A percentile compares a stretch with the other conserved stretches of the same genome.
Conservation (phyloP, 2,113 vertebrate genomes). For the Clupea harengus region DNA sequence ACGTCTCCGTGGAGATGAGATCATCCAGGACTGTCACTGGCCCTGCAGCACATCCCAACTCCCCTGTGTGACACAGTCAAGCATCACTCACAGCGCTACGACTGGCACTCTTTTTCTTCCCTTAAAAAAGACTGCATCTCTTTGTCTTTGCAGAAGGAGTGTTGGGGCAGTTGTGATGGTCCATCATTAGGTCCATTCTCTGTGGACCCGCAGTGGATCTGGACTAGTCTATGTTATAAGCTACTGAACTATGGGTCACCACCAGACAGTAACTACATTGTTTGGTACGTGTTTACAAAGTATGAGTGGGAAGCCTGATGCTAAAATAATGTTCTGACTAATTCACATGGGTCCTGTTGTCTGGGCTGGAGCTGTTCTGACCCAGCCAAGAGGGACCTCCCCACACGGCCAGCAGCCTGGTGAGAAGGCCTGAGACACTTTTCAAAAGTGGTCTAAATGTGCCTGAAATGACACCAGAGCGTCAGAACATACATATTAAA, state of each 20-base stretch:
- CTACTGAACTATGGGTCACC: background rate
- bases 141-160: background rate
- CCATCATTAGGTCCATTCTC: background rate
- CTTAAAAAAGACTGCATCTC: background rate
- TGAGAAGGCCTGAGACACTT: background rate
- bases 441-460: background rate
- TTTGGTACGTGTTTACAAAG: background rate
- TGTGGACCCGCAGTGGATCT: background rate
- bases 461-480: background rate
- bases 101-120: background rate
- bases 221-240: background rate
- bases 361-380: background rate
- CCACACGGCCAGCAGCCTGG: background rate
- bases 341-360: background rate
- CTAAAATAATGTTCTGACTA: background rate
- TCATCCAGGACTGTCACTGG: background rate
- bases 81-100: background rate
- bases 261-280: background rate
- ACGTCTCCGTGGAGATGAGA: background rate
- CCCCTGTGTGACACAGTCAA: background rate
- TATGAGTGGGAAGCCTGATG: background rate
- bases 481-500: background rate
- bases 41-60: background rate
- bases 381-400: background rate
- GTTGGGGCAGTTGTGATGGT: background rate